Evolutionary conservation across 2,888 invertebrate genomes (phyloP).

Genomic region (Drosophila macrospina): DNA sequence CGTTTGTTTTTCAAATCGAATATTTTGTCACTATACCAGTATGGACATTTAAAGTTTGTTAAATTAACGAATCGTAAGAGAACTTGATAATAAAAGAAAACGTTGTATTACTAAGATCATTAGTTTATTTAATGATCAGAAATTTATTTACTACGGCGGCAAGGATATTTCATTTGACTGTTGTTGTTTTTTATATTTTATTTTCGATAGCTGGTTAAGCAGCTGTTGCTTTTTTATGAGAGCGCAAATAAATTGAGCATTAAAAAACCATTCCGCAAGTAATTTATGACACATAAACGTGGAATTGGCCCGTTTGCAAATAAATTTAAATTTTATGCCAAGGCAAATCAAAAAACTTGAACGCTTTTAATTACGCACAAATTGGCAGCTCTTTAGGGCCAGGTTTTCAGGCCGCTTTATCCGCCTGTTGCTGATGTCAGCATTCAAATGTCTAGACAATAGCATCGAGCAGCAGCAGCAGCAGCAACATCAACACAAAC

Average conservation of each 20-base stretch:
- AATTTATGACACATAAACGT: constrained; percentile 65
- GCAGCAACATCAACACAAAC: constrained; percentile 13
- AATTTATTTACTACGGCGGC: background rate
- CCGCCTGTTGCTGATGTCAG: constrained; percentile 39
- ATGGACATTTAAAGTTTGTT: background rate
- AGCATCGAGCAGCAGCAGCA: constrained; percentile 26
- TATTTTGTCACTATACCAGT: background rate
- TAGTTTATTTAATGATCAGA: background rate
- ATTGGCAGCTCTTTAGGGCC: constrained; percentile 43
- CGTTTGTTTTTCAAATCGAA: constrained; percentile 37
- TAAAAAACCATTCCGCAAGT: constrained; percentile 42
- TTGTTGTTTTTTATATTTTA: background rate
- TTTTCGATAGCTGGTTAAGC: background rate
- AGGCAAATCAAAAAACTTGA: constrained; percentile 65
- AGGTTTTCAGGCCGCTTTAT: constrained; percentile 11
- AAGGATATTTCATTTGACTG: background rate
- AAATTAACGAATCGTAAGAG: background rate
- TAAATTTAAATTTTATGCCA: constrained; percentile 60
- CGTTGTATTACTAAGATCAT: background rate
- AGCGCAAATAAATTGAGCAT: constrained; percentile 48
- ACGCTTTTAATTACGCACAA: constrained; percentile 71
- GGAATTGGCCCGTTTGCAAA: constrained; percentile 43
- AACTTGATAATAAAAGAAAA: background rate
- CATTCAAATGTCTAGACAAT: constrained; percentile 68
- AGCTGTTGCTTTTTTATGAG: constrained; percentile 39